Evolutionary conservation across 2,888 invertebrate genomes (phyloP).

Genomic region (Agrotis exclamationis): DNA sequence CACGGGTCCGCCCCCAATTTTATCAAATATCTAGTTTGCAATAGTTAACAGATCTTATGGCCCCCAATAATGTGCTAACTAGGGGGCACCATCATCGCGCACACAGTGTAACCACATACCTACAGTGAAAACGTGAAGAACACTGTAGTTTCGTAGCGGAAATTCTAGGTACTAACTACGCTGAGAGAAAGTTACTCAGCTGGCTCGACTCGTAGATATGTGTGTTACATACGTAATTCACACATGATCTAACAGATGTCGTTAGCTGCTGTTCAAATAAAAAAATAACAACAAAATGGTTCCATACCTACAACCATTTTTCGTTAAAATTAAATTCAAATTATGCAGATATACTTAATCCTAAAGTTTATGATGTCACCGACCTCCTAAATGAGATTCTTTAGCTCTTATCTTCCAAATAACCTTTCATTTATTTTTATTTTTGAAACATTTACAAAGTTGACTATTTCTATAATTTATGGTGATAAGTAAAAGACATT

Average conservation of each 20-base stretch:
- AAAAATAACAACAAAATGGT: background rate
- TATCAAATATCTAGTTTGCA: too few species aligned
- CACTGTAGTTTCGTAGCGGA: slow-evolving; percentile 27
- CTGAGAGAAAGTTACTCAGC: slow-evolving; percentile 3
- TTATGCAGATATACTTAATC: background rate
- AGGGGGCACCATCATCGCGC: too few species aligned
- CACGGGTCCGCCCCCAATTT: too few species aligned
- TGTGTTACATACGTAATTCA: slow-evolving; percentile 27
- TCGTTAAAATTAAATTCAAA: too few species aligned
- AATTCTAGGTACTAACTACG: slow-evolving; percentile 43
- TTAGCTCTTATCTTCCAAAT: too few species aligned
- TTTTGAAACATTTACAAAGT: background rate
- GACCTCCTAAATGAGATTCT: background rate
- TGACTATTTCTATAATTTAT: too few species aligned
- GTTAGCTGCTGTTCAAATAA: slow-evolving; percentile 8
- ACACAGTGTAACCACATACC: too few species aligned
- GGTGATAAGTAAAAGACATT: background rate
- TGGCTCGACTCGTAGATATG: background rate
- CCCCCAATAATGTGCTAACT: too few species aligned
- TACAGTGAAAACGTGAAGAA: background rate
- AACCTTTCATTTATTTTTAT: background rate
- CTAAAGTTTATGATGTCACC: background rate
- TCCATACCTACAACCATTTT: background rate
- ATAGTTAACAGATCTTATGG: too few species aligned
- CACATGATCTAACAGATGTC: slow-evolving; percentile 32